Conservation (phyloP, 1,140 invertebrate species). For the Drosophila murphyi region DNA sequence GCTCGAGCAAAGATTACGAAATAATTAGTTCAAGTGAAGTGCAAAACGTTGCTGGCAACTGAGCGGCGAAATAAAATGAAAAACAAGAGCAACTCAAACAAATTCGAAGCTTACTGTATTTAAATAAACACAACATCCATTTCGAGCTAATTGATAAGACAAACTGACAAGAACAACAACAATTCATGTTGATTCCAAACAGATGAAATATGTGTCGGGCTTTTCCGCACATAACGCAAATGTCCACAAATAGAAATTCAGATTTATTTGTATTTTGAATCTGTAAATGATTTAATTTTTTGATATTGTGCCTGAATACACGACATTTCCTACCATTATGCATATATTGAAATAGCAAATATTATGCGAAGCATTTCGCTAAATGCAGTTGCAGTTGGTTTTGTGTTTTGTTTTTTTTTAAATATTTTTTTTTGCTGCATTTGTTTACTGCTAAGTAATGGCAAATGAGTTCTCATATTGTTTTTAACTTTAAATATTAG, state of each 20-base stretch:
- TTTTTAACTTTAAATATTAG: slow-evolving; percentile 23
- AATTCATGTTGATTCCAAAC: slow-evolving; percentile 61
- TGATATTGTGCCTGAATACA: slow-evolving; percentile 51
- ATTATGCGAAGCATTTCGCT: slow-evolving; percentile 22
- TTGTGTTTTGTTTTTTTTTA: neutral
- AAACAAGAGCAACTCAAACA: slow-evolving; percentile 20
- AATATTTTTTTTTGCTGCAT: neutral
- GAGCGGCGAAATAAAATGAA: slow-evolving; percentile 15
- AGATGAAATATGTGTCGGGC: slow-evolving; percentile 39
- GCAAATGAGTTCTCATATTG: slow-evolving; percentile 30
- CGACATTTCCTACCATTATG: slow-evolving; percentile 52
- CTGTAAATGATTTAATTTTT: slow-evolving; percentile 36
- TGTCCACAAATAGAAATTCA: slow-evolving; percentile 18
- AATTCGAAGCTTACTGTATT: slow-evolving; percentile 54
- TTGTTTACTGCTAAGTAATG: slow-evolving; percentile 14
- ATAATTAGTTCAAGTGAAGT: slow-evolving; percentile 84
- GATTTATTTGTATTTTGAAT: slow-evolving; percentile 12
- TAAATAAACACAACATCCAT: slow-evolving; percentile 54
- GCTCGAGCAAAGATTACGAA: slow-evolving; percentile 82
- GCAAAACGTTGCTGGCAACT: slow-evolving; percentile 79
- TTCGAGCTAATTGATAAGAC: slow-evolving; percentile 72
- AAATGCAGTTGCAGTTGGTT: slow-evolving; percentile 9
- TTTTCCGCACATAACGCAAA: slow-evolving; percentile 41
- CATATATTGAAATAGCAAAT: slow-evolving; percentile 12
- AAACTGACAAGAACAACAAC: slow-evolving; percentile 51